Conservation (phyloP, 2,888 invertebrate species). For the Cantharis lateralis region DNA sequence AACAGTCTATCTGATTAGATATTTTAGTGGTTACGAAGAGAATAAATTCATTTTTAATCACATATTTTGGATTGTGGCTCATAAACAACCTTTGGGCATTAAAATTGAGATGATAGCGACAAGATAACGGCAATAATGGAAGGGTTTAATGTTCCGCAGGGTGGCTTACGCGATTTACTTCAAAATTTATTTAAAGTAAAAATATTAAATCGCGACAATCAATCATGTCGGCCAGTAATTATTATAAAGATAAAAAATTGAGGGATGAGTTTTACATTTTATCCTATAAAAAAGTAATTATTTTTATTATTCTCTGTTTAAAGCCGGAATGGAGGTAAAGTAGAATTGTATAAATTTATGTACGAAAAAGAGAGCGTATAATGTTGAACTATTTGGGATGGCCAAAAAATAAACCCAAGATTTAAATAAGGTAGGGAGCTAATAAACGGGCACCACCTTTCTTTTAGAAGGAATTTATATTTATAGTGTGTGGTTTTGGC, state of each 20-base stretch:
- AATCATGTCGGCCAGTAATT: no score
- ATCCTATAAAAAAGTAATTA: not conserved
- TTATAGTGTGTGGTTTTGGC: not conserved
- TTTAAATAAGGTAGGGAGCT: not conserved
- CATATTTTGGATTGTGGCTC: not conserved
- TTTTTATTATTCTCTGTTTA: not conserved
- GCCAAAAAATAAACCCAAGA: not conserved
- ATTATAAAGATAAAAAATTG: not conserved
- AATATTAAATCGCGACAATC: no score
- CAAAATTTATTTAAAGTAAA: not conserved
- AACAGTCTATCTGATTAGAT: not conserved
- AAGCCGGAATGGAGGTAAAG: not conserved
- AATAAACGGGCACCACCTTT: not conserved
- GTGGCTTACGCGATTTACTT: not conserved
- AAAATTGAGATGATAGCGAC: not conserved
- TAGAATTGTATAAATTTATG: not conserved
- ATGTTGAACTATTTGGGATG: not conserved
- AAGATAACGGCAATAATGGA: not conserved
- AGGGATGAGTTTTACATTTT: not conserved
- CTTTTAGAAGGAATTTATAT: not conserved
- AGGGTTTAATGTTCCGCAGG: not conserved
- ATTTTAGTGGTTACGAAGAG: not conserved
- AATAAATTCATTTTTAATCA: not conserved
- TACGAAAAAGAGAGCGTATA: not conserved
- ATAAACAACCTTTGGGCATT: not conserved